Base-by-base conservation (phyloP, 2,113 vertebrate genomes). In the Datnioides undecimradiatus region DNA sequence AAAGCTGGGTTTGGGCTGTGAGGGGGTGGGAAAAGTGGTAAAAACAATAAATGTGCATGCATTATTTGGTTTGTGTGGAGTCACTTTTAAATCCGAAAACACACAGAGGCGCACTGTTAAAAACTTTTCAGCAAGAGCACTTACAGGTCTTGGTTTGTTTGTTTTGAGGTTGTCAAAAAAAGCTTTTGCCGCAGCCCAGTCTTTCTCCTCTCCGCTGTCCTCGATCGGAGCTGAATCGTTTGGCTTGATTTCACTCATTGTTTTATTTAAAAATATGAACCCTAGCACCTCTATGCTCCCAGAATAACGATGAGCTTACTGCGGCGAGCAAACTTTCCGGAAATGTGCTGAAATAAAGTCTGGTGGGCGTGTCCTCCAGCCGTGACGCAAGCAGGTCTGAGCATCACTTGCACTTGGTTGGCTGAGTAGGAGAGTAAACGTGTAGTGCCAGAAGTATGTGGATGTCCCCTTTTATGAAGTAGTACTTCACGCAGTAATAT, bases 1-100 rank as follows among this genome's bases (percentile, higher is more conserved):
- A 33, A 93, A 86, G 63, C 85, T 93, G 27, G 97, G 96, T 83
- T 97, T 99, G 74, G 97, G 97, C 98, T 99, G 91, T 6, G 5
- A 0, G 52, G 3, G 29, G 19, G 27, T 4, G 48, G 48, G 23
- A 23, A 19, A 6, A 25, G 9, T 0, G 8, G 9, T 6, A 1
- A 34, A 1, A n/a, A 25, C 14, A 36, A 23, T 3, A 21, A 12
- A 45, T 23, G 6, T 52, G 34, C 10, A 19, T 29, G 23, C 9
- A 16, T 23, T 0, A 23, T 3, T 16, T 6, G n/a, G 51, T 25
- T 23, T 52, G 36, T 54, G 25, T n/a, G 1, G 46, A n/a, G n/a
- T n/a, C 21, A 51, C 16, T 23, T 41, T 7, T 6, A n/a, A 41
- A n/a, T 10, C 8, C 17, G 41, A 4, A 13, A 1, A 36, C 0